These are phyloP conservation scores for Actinostola sp. DNA, from an alignment of 92 coral and sea anemone species.

Conservation along the genomic window DNA sequence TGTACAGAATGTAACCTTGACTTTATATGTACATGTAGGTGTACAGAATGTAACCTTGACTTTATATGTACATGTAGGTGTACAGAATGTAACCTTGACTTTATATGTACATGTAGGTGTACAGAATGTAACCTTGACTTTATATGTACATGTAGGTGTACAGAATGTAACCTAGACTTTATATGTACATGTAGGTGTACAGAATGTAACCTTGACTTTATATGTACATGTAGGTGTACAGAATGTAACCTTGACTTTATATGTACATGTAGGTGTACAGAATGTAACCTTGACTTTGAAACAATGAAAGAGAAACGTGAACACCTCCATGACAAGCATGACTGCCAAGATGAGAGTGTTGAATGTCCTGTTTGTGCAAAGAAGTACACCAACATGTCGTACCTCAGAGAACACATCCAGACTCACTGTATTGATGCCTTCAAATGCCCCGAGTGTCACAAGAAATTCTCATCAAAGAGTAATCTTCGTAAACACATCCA, in stretches of 20 bases:
- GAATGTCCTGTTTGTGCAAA: conserved; percentile 77
- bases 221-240: neutral
- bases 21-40: no score
- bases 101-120: no score
- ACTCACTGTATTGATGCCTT: conserved; percentile 61
- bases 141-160: no score
- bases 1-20: no score
- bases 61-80: no score
- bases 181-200: no score
- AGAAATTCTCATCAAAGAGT: conserved; percentile 77
- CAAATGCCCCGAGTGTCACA: conserved; percentile 75
- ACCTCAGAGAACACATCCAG: conserved; percentile 52
- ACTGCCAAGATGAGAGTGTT: conserved; percentile 12
- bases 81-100: no score
- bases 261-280: conserved; percentile 55
- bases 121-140: no score
- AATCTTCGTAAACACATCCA: conserved; percentile 76
- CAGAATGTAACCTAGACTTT: no score
- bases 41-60: no score
- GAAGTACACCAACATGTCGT: conserved; percentile 46
- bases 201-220: no score
- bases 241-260: no score
- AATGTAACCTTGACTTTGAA: conserved; percentile 60
- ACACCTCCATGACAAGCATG: conserved; percentile 58
- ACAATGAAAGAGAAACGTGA: conserved; percentile 35